Conservation (phyloP, 35 echinoderm and acorn worm species). For the Heliocidaris erythrogramma region DNA sequence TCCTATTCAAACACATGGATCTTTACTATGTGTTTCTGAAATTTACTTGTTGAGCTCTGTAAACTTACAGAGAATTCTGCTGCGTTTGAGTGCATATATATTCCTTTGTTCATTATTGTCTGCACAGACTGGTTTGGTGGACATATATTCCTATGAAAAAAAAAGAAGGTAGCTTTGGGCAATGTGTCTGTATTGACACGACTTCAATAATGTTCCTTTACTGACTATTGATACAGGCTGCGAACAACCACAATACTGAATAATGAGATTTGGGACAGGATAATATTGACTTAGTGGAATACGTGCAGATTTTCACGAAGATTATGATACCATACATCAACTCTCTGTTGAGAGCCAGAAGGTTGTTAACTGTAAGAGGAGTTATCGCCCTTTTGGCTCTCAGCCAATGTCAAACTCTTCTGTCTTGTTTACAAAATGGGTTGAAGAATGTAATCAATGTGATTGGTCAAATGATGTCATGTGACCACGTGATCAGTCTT, state of each 20-base stretch:
- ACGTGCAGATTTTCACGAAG: not conserved
- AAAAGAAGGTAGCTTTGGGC: not conserved
- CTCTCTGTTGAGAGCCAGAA: no score
- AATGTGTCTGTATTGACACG: not conserved
- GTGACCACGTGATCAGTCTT: not conserved
- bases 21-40: not conserved
- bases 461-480: not conserved
- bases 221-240: not conserved
- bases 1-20: not conserved
- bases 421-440: not conserved
- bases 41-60: not conserved
- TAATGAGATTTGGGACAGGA: not conserved
- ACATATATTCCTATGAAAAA: not conserved
- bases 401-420: not conserved
- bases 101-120: not conserved
- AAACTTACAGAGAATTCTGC: not conserved
- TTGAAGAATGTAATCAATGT: not conserved
- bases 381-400: no score
- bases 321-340: not conserved
- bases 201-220: constrained; percentile 2
- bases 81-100: not conserved
- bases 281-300: not conserved
- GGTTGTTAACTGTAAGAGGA: no score
- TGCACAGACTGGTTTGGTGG: not conserved
- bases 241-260: not conserved